Evolutionary conservation across 2,888 invertebrate species (phyloP), one percentile per base, ranked within the genome.

Genomic region (Dasysyrphus albostriatus): DNA sequence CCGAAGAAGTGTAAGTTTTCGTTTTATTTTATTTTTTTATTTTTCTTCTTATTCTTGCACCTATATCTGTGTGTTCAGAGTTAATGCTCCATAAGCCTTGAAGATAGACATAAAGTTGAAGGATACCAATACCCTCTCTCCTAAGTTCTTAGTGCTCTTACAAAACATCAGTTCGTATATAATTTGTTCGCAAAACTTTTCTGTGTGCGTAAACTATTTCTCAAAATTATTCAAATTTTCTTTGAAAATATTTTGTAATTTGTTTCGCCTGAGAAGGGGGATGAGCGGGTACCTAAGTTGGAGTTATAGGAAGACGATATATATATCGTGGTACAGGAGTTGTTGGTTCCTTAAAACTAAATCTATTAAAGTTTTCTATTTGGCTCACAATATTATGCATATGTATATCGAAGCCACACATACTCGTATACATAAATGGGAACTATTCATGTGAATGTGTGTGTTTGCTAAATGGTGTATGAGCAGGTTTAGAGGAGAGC

Each of bases 161-260:
- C 39, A 12, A 19, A 63, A 51, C 65, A 49, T 19, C 37, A 44
- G n/a, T n/a, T 10, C 29, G 29, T 47, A 14, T 54, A 54, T 19
- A 24, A 24, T n/a, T 75, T 63, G 49, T 67, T 47, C 1, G 12
- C 24, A 47, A 61, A 79, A 79, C 37, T 74, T 76, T 72, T 42
- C 10, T 19, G 54, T 34, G 61, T 65, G 39, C 61, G 39, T 72
- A 78, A 83, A 78, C 83, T 83, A 83, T 78, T 79, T 74, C 77
- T 74, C 56, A 85, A 82, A 73, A 78, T 82, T 85, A 85, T 85
- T 85, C 77, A 85, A 85, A 85, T 82, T 85, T 77, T 61, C 73
- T 77, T 77, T 69, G 73, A 77, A 74, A 85, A 77, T 73, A 81
- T 81, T 85, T 85, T 69, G 85, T 85, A 85, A 85, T 82, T 77